Evolutionary conservation across 2,113 vertebrate genomes (phyloP), one percentile per base, ranked within the genome.

Genomic region (Coryphaenoides rupestris): DNA sequence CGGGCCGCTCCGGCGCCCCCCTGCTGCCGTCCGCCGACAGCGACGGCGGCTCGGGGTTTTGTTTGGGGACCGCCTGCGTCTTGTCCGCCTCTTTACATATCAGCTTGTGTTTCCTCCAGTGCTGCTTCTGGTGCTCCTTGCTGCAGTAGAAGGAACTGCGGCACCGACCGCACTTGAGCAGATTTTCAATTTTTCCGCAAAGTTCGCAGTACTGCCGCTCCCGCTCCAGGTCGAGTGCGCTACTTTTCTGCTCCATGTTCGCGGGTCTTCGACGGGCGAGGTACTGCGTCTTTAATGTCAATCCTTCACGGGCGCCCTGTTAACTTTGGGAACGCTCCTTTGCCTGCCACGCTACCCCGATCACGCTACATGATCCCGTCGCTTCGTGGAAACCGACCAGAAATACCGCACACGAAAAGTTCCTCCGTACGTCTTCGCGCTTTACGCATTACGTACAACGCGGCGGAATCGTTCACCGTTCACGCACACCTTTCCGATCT

Each of bases 51-150:
- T 63, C 49, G 17, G 63, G 60, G 6, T 56, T 33, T 21, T 49
- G 69, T 26, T 69, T 82, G 5, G 81, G 64, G 49, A 72, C 77
- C 23, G 63, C 76, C 62, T 75, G 75, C 52, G 63, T 23, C 69
- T 75, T 82, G 19, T 89, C 86, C 47, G 70, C 86, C 71, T 93
- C 91, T 74, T 90, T 92, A 74, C 96, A 98, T 15, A 92, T 88
- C 10, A 92, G 94, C 87, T 94, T 96, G 88, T 98, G 96, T 55
- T 93, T 91, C 87, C 94, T 96, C 96, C 96, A 98, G 91, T 98
- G 92, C 82, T 94, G 93, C 26, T 91, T 94, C 89, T 98, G 96
- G 85, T 98, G 96, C 78, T 96, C 95, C 66, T 96, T 98, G 84
- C 95, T 95, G 81, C 96, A 98, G 81, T 98, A 98, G 80, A 95